These are phyloP conservation scores for Charaxes varanes DNA, from an alignment of 1,140 invertebrate genomes.

Conservation along the genomic window DNA sequence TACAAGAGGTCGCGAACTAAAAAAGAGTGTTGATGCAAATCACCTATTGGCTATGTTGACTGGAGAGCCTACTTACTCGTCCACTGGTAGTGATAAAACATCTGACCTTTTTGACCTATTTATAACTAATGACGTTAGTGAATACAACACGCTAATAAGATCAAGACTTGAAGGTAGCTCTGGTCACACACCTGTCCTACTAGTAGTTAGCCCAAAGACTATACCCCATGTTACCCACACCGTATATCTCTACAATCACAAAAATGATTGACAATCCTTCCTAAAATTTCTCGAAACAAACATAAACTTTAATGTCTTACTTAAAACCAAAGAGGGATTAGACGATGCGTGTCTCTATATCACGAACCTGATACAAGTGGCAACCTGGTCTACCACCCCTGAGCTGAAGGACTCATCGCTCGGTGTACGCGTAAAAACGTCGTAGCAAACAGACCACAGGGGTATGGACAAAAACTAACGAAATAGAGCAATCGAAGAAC, in stretches of 20 bases:
- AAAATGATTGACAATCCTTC: constrained; percentile 21
- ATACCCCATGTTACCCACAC: background rate
- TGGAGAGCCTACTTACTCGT: constrained; percentile 20
- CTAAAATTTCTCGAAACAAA: constrained; percentile 1
- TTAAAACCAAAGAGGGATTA: constrained; percentile 19
- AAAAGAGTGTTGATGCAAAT: constrained; percentile 6
- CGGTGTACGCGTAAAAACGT: background rate
- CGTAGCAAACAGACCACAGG: constrained; percentile 11
- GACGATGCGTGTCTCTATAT: constrained; percentile 19
- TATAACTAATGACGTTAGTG: constrained; percentile 11
- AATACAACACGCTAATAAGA: constrained; percentile 1
- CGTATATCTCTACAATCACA: constrained; percentile 7
- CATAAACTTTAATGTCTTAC: constrained; percentile 9
- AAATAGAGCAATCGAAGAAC: constrained; percentile 10
- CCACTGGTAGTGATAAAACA: constrained; percentile 13
- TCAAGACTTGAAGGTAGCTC: constrained; percentile 14
- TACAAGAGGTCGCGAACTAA: constrained; percentile 16
- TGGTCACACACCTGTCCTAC: constrained; percentile 18
- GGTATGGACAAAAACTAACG: constrained; percentile 17
- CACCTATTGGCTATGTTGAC: background rate
- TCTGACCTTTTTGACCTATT: constrained; percentile 25
- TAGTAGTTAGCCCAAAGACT: background rate
- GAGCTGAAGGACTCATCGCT: background rate
- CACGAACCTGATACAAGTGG: constrained; percentile 17
- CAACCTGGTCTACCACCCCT: constrained; percentile 19